Conservation (phyloP, 1,140 invertebrate genomes). For the Centruroides sculpturatus region DNA sequence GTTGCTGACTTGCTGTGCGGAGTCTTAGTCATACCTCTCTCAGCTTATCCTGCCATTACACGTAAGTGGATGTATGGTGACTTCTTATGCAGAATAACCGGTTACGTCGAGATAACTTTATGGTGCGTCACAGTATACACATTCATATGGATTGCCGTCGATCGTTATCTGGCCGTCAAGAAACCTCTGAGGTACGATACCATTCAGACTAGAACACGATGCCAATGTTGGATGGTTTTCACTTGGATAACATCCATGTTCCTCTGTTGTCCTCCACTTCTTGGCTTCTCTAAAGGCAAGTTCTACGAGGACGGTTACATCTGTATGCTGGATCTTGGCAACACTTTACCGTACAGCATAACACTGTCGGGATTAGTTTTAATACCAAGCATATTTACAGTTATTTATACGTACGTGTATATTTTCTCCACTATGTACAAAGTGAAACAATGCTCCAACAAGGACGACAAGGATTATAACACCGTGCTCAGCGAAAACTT, state of each 20-base stretch:
- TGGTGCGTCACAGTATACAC: slow-evolving; percentile 85
- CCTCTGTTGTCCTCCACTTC: slow-evolving; percentile 77
- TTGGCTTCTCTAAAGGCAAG: slow-evolving; percentile 59
- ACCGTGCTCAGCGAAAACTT: slow-evolving; percentile 78
- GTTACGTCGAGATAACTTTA: slow-evolving; percentile 80
- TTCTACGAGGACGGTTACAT: slow-evolving; percentile 76
- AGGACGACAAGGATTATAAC: slow-evolving; percentile 86
- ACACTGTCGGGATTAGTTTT: slow-evolving; percentile 79
- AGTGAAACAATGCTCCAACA: slow-evolving; percentile 42
- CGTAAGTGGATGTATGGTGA: slow-evolving; percentile 59
- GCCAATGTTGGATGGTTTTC: slow-evolving; percentile 94
- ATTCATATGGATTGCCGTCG: slow-evolving; percentile 93
- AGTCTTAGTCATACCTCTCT: slow-evolving; percentile 75
- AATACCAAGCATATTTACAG: slow-evolving; percentile 80
- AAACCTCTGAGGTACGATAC: slow-evolving; percentile 91
- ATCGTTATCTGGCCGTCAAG: slow-evolving; percentile 75
- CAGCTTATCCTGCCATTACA: slow-evolving; percentile 73
- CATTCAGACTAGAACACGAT: slow-evolving; percentile 75
- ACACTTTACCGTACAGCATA: slow-evolving; percentile 82
- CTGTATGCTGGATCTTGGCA: slow-evolving; percentile 87
- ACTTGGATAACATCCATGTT: slow-evolving; percentile 84
- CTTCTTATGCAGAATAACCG: slow-evolving; percentile 65
- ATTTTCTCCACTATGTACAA: slow-evolving; percentile 58
- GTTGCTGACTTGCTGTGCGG: slow-evolving; percentile 81
- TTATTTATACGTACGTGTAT: slow-evolving; percentile 82